Evolutionary conservation across 2,113 vertebrate species (phyloP).

Genomic region (Hylia prasina): DNA sequence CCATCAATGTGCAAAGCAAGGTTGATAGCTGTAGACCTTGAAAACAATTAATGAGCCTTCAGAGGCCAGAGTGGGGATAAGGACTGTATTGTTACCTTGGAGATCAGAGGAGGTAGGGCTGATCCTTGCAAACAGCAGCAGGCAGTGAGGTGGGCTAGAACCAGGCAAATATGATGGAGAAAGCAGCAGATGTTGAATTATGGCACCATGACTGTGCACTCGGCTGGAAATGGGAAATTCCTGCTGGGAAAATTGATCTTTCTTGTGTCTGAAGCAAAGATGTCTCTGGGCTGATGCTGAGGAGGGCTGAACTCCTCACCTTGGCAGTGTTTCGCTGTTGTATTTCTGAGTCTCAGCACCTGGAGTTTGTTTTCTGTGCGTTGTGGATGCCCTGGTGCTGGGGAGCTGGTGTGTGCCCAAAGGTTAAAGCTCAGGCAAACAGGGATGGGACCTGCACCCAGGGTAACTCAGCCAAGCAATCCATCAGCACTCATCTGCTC

Average conservation of each 20-base stretch:
- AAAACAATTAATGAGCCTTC: not conserved
- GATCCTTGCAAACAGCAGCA: not conserved
- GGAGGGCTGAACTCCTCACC: not conserved
- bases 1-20: not conserved
- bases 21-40: not conserved
- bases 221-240: not conserved
- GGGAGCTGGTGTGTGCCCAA: not conserved
- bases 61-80: not conserved
- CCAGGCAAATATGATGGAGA: not conserved
- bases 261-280: not conserved
- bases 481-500: not conserved
- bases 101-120: not conserved
- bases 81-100: not conserved
- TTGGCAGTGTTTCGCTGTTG: not conserved
- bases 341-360: not conserved
- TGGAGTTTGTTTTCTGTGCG: fast-evolving
- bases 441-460: not conserved
- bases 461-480: not conserved
- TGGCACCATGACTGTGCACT: not conserved
- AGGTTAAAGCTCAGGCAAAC: not conserved
- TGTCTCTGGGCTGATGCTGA: not conserved
- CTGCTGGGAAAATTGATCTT: not conserved
- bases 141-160: not conserved
- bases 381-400: not conserved
- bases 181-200: not conserved